Evolutionary conservation across 2,888 invertebrate genomes (phyloP).

Genomic region (Parelbella ahira): DNA sequence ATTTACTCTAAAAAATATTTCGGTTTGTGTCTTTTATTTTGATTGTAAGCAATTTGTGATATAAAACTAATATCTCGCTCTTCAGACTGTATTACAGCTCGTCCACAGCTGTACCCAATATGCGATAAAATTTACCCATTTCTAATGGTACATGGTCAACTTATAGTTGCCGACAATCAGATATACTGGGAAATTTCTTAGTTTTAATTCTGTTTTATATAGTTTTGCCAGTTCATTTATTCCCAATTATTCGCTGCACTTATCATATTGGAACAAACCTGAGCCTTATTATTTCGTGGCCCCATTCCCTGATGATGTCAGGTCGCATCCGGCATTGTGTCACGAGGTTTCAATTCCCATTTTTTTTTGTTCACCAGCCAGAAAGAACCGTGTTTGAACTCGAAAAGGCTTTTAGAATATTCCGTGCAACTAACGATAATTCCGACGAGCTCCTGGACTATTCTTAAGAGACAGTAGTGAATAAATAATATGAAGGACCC

Average conservation of each 20-base stretch:
- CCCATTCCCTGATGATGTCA: slow-evolving; percentile 78
- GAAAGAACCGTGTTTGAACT: slow-evolving; percentile 43
- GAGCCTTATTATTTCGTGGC: slow-evolving; percentile 77
- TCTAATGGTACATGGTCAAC: too few species aligned
- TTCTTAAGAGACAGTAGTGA: slow-evolving; percentile 19
- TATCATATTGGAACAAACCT: slow-evolving; percentile 35
- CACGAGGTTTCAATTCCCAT: slow-evolving; percentile 71
- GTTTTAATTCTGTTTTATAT: too few species aligned
- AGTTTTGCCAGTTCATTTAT: slow-evolving; percentile 5
- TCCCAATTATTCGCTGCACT: slow-evolving; percentile 31
- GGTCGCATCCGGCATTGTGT: slow-evolving; percentile 75
- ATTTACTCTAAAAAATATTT: too few species aligned
- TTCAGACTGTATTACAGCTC: too few species aligned
- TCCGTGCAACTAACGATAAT: slow-evolving; percentile 23
- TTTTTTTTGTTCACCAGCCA: slow-evolving; percentile 49
- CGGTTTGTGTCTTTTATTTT: too few species aligned
- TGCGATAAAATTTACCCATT: too few species aligned
- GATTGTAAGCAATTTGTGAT: too few species aligned
- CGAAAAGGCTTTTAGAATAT: slow-evolving; percentile 33
- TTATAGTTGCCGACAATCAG: too few species aligned
- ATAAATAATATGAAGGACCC: slow-evolving; percentile 25
- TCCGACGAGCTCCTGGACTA: slow-evolving; percentile 16
- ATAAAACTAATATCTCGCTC: too few species aligned
- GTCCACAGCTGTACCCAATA: too few species aligned
- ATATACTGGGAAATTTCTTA: too few species aligned